Base-by-base conservation (phyloP, 2,797 vertebrate species). In the Anisognathus igniventris region DNA sequence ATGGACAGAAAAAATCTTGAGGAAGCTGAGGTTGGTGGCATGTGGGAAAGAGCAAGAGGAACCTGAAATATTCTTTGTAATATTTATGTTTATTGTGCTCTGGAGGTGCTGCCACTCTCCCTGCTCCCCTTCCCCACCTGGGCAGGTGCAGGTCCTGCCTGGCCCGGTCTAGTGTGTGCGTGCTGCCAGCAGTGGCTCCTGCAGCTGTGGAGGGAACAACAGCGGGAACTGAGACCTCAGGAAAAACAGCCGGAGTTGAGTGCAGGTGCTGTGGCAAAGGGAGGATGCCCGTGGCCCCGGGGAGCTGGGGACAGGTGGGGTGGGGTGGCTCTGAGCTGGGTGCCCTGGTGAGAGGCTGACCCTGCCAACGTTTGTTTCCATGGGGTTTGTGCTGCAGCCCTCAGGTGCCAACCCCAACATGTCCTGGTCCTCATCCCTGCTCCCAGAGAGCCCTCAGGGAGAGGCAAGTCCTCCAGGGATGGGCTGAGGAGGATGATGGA, bases 171-270 rank as follows among this genome's bases (percentile, higher is more conserved):
- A 2, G 33, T 2, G 2, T 39, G 44, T 1, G 6, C 62, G 53
- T 5, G 2, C 23, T 51, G 37, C 40, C 62, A 37, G 39, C 39
- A 48, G 14, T 0, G 37, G 18, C 23, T 53, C 23, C 50, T 37
- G 67, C 45, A 23, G 21, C 14, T 22, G 7, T 3, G 20, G 28
- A 86, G 45, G 7, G 42, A 47, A 4, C 12, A 37, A 4, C 77
- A 28, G 15, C 1, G 3, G 35, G 86, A 77, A 25, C 23, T 57
- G 67, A 54, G 48, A n/a, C n/a, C 30, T 33, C 28, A 35, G 31
- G 48, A 25, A 6, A 16, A 54, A 31, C 44, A 21, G 2, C 3
- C 0, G 0, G 20, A 10, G 10, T 13, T 0, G 0, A 57, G 15
- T 0, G 1, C 44, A 50, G 12, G 25, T 35, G 39, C 4, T 56